Conservation (phyloP, 1,140 invertebrate genomes). For the Apocrypta bakeri region DNA sequence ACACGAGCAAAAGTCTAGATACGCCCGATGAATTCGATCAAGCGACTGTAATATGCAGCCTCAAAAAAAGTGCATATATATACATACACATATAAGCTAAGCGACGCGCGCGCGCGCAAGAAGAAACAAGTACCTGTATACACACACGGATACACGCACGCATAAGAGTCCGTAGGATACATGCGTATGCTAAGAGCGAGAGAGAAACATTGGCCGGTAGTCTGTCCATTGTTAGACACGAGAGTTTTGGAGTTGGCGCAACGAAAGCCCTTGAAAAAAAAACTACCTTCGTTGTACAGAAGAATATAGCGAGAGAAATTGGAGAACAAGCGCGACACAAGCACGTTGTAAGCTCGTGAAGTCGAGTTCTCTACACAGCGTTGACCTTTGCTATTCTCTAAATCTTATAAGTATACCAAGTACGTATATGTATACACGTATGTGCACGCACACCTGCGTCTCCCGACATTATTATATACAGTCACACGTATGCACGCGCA, state of each 20-base stretch:
- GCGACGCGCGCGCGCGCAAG: too few species aligned
- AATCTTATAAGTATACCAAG: background rate
- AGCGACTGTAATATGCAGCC: too few species aligned
- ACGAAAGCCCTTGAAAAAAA: slow-evolving; percentile 4
- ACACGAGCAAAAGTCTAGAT: too few species aligned
- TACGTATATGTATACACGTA: background rate
- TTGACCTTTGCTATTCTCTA: background rate
- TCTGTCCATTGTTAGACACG: slow-evolving; percentile 20
- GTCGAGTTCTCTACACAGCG: too few species aligned
- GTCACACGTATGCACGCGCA: slow-evolving; percentile 23
- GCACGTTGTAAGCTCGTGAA: background rate
- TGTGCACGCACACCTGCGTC: background rate
- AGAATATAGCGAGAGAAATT: too few species aligned
- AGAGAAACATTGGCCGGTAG: background rate
- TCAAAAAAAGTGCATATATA: too few species aligned
- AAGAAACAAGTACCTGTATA: background rate
- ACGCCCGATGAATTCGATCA: too few species aligned
- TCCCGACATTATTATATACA: slow-evolving; percentile 49
- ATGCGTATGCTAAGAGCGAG: too few species aligned
- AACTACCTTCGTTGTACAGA: background rate
- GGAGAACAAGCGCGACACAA: background rate
- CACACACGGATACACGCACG: too few species aligned
- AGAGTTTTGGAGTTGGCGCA: slow-evolving; percentile 29
- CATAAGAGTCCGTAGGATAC: too few species aligned
- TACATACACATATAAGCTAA: too few species aligned